Evolutionary conservation across 2,797 vertebrate species (phyloP).

Genomic region (Ctenosaura bakeri): DNA sequence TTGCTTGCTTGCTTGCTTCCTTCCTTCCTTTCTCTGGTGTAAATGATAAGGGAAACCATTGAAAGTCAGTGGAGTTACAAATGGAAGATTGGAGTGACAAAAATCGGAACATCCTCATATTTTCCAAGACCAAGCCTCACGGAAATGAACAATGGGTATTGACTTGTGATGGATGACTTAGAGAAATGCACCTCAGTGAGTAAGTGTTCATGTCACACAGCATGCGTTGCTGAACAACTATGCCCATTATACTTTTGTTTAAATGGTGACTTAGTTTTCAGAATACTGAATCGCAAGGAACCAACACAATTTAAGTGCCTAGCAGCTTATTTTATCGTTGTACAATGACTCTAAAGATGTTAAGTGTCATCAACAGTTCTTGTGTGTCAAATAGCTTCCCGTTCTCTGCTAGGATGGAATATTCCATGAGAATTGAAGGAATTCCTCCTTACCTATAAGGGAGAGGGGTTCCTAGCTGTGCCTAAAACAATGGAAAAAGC

Average conservation of each 20-base stretch:
- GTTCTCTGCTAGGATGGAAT: not conserved
- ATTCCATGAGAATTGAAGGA: not conserved
- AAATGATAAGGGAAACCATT: not conserved
- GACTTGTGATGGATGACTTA: conserved; percentile 24
- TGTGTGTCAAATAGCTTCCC: not conserved
- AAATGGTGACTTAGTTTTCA: conserved; percentile 41
- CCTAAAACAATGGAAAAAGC: not conserved
- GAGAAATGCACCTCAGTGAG: conserved; percentile 34
- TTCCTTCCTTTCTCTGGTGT: not conserved
- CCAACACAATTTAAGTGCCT: not conserved
- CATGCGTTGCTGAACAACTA: conserved; percentile 1
- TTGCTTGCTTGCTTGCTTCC: not conserved
- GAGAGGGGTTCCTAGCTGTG: not conserved
- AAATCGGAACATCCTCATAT: conserved; percentile 44
- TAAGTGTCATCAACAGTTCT: not conserved
- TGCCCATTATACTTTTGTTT: conserved; percentile 38
- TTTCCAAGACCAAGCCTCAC: conserved; percentile 43
- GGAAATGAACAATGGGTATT: conserved; percentile 34
- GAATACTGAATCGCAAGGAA: conserved; percentile 38
- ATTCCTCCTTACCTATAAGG: not conserved
- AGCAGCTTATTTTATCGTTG: not conserved
- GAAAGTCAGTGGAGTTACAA: conserved; percentile 40
- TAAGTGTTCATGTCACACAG: conserved; percentile 14
- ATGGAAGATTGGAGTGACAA: conserved; percentile 39
- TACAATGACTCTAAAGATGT: not conserved